Evolutionary conservation across 2,888 invertebrate species (phyloP), one percentile per base, ranked within the genome.

Genomic region (Psylliodes chrysocephalus): DNA sequence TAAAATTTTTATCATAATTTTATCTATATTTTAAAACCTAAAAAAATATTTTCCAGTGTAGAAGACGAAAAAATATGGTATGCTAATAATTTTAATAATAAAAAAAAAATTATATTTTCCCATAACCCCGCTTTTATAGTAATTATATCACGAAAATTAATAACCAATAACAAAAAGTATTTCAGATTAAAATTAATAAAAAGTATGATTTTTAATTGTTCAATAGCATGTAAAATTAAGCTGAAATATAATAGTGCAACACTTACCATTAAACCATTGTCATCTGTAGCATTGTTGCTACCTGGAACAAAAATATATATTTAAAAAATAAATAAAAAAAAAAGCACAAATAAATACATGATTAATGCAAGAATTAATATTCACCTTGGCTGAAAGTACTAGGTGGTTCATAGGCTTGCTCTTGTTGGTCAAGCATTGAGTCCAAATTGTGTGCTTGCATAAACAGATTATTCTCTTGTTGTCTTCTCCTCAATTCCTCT

Each of bases 401-500:
- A 6, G 72, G 71, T 57, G 64, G 51, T 22, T 74, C 78, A 66
- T 75, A 79, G 38, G 76, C 86, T 75, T 88, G 87, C 75, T 91
- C 91, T 79, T 90, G 89, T 72, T 90, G 89, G 74, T 91, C 91
- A 63, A 92, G 81, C 83, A 91, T 84, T 63, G 79, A 83, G 71
- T 82, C 82, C 66, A 84, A 73, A 69, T 84, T 83, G 71, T 84
- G 83, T 3, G 82, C 92, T 87, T 94, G 94, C 87, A 93, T 92
- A 74, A 94, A 94, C 66, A 94, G 84, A 71, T 89, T 92, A 82
- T 94, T 94, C 83, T 95, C 94, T 82, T 94, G 92, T 79, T 94
- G 94, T 14, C 94, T 86, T 71, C 94, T 88, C 54, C 93, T 88
- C 79, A 94, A 85, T 81, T 94, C 94, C 80, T 94, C 94, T 79